Percentiles rank a stretch among this genome's conserved stretches.
Conservation (phyloP, 2,113 vertebrate species). For the Macaca mulatta region DNA sequence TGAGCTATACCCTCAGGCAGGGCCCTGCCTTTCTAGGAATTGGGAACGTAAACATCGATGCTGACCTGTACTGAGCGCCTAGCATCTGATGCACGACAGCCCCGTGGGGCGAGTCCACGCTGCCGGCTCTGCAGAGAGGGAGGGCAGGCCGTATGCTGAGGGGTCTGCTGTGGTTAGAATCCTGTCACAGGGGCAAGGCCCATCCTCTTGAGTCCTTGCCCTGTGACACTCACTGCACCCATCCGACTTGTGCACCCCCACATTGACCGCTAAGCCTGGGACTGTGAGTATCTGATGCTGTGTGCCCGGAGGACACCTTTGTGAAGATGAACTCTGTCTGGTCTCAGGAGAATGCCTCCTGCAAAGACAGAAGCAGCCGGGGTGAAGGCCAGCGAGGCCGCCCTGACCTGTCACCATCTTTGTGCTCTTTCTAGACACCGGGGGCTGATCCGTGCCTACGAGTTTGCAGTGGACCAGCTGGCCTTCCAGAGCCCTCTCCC, state of each 20-base stretch:
- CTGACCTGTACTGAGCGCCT: not conserved
- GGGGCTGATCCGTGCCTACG: conserved; percentile 92
- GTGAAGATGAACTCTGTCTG: not conserved
- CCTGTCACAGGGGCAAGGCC: not conserved
- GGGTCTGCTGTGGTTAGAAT: not conserved
- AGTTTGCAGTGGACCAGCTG: conserved; percentile 90
- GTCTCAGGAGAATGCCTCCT: too few relatives aligned
- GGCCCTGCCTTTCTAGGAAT: not conserved
- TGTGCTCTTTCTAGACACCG: conserved; percentile 85
- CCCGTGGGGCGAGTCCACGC: not conserved
- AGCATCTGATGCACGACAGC: too few relatives aligned
- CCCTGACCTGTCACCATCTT: not conserved
- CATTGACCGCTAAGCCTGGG: rapidly evolving
- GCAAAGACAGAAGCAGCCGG: not conserved
- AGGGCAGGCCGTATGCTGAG: too few relatives aligned
- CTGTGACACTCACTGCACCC: rapidly evolving
- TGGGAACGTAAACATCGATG: rapidly evolving
- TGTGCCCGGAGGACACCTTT: not conserved
- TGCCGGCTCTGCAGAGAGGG: not conserved
- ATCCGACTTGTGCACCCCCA: not conserved
- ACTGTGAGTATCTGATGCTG: not conserved
- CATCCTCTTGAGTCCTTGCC: not conserved
- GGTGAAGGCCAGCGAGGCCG: rapidly evolving
- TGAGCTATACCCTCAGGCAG: rapidly evolving
- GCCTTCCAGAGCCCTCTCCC: conserved; percentile 89